Base-by-base conservation (phyloP, 2,797 vertebrate genomes). In the Smutsia gigantea region DNA sequence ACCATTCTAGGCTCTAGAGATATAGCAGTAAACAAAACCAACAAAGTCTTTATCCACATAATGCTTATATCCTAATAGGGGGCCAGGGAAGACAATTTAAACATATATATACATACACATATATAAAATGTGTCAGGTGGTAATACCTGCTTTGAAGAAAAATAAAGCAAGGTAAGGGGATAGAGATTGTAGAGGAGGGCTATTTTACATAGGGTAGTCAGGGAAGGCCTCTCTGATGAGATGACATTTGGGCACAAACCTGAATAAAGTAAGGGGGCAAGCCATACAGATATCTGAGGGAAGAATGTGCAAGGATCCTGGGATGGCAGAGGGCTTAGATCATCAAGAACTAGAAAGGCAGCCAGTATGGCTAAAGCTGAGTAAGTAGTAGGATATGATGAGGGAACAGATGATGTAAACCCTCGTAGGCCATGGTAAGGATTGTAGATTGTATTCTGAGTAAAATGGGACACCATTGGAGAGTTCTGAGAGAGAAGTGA, bases 301-400 rank as follows among this genome's bases (percentile, higher is more conserved):
- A 84, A 90, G 39, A 95, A 69, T 90, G 19, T 66, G 61, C 68
- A 90, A 63, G 90, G 84, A 75, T 75, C 49, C 72, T 90, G 31
- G 9, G 27, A 23, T 86, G 19, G 59, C 46, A 86, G 68, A 42
- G 14, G 21, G 3, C 57, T 74, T 74, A 72, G 85, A 86, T 75
- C 57, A 55, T 71, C 42, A 59, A 93, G 72, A 51, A 68, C 92
- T n/a, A 71, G 25, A 59, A 87, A 85, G 49, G 34, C 14, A 75
- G 49, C 19, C 29, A 85, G n/a, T 27, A 1, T 64, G 39, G 46
- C 57, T 79, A 79, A 68, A 53, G 64, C 89, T 91, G 64, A 92
- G 14, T 66, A 59, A 72, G 14, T 25, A 92, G 34, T 37, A 61
- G 34, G 59, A 93, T 39, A 63, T 17, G 59, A 34, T 86, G 61